A percentile compares a stretch with the other conserved stretches of the same genome.
Evolutionary conservation across 2,797 vertebrate species (phyloP).

Genomic region (Etheostoma perlongum): DNA sequence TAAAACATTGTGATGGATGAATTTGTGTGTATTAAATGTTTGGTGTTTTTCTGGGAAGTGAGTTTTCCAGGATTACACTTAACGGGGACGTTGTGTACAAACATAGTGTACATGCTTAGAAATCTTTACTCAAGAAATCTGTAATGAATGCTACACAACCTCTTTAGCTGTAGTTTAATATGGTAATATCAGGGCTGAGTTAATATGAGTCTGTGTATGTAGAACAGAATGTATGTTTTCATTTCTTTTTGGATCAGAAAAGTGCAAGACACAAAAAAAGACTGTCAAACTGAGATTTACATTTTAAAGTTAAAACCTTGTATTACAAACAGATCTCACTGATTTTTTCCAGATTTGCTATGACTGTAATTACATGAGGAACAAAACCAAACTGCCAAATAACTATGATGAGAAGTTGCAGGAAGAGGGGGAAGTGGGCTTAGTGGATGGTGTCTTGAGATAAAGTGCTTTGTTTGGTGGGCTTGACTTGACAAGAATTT

Average conservation of each 20-base stretch:
- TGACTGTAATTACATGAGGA: conserved; percentile 66
- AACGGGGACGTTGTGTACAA: neutral
- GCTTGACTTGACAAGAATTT: conserved; percentile 70
- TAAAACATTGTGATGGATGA: neutral
- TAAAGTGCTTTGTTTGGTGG: conserved; percentile 67
- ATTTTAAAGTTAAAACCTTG: conserved; percentile 59
- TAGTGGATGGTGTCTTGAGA: conserved; percentile 57
- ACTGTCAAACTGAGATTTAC: conserved; percentile 52
- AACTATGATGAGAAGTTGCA: conserved; percentile 44
- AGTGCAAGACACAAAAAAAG: conserved; percentile 22
- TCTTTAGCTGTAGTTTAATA: neutral
- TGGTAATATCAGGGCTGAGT: conserved; percentile 4
- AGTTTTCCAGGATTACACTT: neutral
- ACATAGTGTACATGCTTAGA: neutral
- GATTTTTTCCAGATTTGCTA: conserved; percentile 70
- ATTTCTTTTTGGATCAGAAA: conserved; percentile 39
- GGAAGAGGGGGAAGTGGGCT: conserved; percentile 34
- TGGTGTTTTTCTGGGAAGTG: neutral
- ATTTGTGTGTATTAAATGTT: neutral
- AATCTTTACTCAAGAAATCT: neutral
- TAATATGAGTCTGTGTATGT: conserved; percentile 7
- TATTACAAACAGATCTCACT: conserved; percentile 64
- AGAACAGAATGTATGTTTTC: neutral
- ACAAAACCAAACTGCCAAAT: conserved; percentile 66
- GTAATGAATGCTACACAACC: neutral